Evolutionary conservation across 2,797 vertebrate species (phyloP), one percentile per base, ranked within the genome.

Genomic region (Takifugu ocellatus): DNA sequence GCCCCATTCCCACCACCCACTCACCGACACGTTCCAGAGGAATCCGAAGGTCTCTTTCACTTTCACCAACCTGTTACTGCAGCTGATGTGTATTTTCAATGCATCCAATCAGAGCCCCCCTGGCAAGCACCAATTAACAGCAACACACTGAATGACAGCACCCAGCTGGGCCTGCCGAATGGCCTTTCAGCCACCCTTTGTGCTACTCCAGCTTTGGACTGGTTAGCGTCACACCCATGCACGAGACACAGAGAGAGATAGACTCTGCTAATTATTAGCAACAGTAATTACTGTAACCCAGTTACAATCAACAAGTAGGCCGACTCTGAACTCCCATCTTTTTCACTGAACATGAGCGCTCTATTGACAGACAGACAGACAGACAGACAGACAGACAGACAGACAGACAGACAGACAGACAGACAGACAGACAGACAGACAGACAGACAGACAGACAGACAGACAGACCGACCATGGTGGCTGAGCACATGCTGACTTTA

Each of bases 61-160:
- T 83, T 84, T 85, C 81, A 83, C 78, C 17, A 6, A 50, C 56
- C 48, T 81, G 79, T 62, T 79, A 84, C 78, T 81, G 67, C 6
- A 16, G 59, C 49, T 39, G 15, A 73, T 82, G 78, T 81, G 72
- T 84, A 72, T 77, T 64, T 77, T 21, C 69, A 51, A 50, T 25
- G 5, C 61, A 54, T 65, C 68, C 77, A 64, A 70, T 81, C 70
- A 31, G 25, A 63, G 49, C 12, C 69, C 68, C 77, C 74, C 79
- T 46, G 45, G 60, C 16, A 10, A 55, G 64, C 42, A 56, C 53
- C 82, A 88, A 82, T 85, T 85, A 84, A 56, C 56, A 46, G 70
- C 67, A 68, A 61, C 52, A 66, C 54, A 70, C 27, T 16, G 39
- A 56, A 33, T 14, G 36, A 65, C 54, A 54, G 66, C 57, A 54